These are phyloP conservation scores for Alligator mississippiensis DNA, from an alignment of 2,113 vertebrate genomes.

Conservation along the genomic window DNA sequence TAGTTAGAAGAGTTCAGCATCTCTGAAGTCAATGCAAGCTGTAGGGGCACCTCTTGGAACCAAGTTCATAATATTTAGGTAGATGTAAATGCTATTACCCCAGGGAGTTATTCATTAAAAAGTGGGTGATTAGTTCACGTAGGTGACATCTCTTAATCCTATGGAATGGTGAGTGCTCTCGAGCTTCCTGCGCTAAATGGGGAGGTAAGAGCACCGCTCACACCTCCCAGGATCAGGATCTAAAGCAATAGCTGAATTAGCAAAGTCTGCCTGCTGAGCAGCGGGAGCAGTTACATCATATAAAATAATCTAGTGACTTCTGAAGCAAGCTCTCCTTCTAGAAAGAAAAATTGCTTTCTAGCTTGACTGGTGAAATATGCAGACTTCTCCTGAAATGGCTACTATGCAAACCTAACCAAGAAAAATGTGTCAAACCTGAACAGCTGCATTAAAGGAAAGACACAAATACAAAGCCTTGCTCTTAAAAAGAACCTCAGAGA, in stretches of 20 bases:
- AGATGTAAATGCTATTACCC: conserved; percentile 21
- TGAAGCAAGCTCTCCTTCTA: neutral
- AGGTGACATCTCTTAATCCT: neutral
- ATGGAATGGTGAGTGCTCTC: neutral
- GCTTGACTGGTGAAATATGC: neutral
- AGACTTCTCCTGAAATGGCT: conserved; percentile 20
- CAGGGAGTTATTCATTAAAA: conserved; percentile 1
- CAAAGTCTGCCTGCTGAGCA: neutral
- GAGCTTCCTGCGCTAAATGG: neutral
- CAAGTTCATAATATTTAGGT: conserved; percentile 3
- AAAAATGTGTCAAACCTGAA: conserved; percentile 40
- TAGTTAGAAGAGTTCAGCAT: neutral
- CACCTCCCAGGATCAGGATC: neutral
- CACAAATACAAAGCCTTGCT: conserved; percentile 27
- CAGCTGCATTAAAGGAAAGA: conserved; percentile 32
- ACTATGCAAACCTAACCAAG: neutral
- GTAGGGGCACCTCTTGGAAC: neutral
- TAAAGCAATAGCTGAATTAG: neutral
- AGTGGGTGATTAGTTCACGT: neutral
- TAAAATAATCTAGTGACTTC: neutral
- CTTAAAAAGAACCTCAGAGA: conserved; percentile 45
- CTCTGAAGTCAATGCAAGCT: neutral
- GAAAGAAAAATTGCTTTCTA: neutral
- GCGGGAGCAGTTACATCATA: neutral
- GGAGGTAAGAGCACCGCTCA: neutral